A percentile compares a stretch with the other conserved stretches of the same genome.
These are phyloP conservation scores for Esox masquinongy DNA, from an alignment of 2,797 vertebrate species.

Conservation along the genomic window DNA sequence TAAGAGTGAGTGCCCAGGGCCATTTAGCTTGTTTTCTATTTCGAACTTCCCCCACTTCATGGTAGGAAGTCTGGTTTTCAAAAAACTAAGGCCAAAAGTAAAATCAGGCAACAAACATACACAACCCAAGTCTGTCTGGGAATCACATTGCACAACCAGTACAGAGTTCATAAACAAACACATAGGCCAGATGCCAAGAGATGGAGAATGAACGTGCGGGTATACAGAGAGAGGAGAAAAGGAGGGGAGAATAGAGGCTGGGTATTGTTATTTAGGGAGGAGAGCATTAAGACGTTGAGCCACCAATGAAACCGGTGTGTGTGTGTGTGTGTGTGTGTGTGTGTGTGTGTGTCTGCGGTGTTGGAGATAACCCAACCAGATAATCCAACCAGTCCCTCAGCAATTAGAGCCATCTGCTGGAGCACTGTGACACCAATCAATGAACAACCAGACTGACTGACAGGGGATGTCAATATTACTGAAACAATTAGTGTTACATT, in stretches of 20 bases:
- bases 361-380: background rate
- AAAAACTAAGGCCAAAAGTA: background rate
- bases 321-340: too few species aligned
- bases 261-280: background rate
- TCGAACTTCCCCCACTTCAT: too few species aligned
- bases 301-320: too few species aligned
- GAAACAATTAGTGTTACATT: background rate
- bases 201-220: background rate
- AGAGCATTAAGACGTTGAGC: background rate
- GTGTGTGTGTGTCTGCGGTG: background rate
- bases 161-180: conserved; percentile 9
- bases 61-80: too few species aligned
- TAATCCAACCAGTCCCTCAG: conserved; percentile 6
- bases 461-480: background rate
- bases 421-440: conserved; percentile 1
- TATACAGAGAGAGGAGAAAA: background rate
- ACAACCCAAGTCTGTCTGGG: conserved; percentile 1
- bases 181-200: background rate
- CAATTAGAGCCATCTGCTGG: conserved; percentile 4
- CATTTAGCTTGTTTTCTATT: too few species aligned
- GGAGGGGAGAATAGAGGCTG: background rate
- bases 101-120: background rate
- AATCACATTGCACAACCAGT: conserved; percentile 3
- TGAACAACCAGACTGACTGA: background rate
- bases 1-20: too few species aligned